Conservation (phyloP, 2,797 vertebrate genomes). For the Pteropus rufus region DNA sequence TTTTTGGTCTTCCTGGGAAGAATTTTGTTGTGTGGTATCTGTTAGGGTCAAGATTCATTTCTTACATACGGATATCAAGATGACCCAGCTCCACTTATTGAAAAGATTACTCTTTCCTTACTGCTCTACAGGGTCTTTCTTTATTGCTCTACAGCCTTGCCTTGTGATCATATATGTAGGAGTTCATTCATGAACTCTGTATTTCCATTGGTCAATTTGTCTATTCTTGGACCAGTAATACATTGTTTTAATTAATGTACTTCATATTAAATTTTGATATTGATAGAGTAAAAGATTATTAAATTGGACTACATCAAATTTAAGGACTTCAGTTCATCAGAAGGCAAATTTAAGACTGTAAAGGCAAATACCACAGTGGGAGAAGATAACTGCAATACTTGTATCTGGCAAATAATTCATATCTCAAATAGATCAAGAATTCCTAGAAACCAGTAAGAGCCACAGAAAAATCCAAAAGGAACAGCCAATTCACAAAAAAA, state of each 20-base stretch:
- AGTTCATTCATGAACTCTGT: not conserved
- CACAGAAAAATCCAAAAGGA: not conserved
- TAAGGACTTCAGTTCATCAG: not conserved
- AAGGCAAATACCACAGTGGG: not conserved
- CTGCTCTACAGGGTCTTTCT: not conserved
- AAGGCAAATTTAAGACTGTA: not conserved
- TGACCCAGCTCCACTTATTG: not conserved
- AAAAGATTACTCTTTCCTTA: not conserved
- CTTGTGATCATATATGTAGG: not conserved
- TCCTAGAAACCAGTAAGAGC: not conserved
- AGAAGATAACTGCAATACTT: not conserved
- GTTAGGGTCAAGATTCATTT: not conserved
- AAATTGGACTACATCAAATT: not conserved
- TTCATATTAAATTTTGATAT: not conserved
- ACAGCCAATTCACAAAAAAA: not conserved
- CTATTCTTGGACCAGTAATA: not conserved
- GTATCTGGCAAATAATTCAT: not conserved
- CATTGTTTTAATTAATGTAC: not conserved
- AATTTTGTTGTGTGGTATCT: not conserved
- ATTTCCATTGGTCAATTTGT: not conserved
- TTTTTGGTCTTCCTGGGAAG: not conserved
- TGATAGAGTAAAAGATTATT: not conserved
- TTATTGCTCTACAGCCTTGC: too few species aligned
- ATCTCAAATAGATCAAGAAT: not conserved
- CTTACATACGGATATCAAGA: not conserved